These are phyloP conservation scores for Muntiacus muntjak DNA, from an alignment of 2,113 vertebrate species.

Conservation along the genomic window DNA sequence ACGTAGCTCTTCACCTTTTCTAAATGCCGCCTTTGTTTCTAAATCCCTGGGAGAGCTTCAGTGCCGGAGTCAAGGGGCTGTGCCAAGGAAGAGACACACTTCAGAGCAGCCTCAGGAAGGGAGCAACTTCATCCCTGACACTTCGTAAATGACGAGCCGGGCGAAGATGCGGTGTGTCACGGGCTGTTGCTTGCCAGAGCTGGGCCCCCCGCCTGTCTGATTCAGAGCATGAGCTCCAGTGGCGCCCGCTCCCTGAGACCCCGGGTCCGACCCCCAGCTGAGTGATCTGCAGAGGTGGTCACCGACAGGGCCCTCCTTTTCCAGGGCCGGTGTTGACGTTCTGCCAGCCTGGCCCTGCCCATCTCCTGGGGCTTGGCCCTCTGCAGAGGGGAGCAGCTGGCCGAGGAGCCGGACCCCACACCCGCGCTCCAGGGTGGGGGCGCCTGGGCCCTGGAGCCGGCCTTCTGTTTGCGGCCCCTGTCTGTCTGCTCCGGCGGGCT, in stretches of 20 bases:
- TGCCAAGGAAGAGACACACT: accelerated
- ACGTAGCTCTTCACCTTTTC: neutral
- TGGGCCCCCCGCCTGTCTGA: neutral
- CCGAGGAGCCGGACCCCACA: accelerated
- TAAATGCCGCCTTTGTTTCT: neutral
- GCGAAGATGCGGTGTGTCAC: neutral
- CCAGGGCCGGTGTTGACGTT: neutral
- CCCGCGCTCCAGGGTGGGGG: accelerated
- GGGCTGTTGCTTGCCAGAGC: neutral
- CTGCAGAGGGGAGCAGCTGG: neutral
- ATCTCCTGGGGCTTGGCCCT: neutral
- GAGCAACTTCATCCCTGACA: too few relatives aligned
- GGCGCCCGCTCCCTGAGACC: neutral
- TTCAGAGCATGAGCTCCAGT: accelerated
- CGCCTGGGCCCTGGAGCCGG: neutral
- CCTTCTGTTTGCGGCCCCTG: too few relatives aligned
- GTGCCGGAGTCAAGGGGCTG: neutral
- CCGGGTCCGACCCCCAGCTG: neutral
- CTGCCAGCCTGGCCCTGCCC: neutral
- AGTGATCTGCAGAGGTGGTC: neutral
- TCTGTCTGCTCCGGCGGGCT: too few relatives aligned
- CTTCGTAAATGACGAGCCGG: too few relatives aligned
- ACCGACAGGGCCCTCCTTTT: neutral
- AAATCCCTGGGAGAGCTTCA: neutral
- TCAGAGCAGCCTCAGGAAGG: accelerated